phyloP scores from a whole-genome alignment of 2,113 vertebrate genomes.

The Canis aureus region DNA sequence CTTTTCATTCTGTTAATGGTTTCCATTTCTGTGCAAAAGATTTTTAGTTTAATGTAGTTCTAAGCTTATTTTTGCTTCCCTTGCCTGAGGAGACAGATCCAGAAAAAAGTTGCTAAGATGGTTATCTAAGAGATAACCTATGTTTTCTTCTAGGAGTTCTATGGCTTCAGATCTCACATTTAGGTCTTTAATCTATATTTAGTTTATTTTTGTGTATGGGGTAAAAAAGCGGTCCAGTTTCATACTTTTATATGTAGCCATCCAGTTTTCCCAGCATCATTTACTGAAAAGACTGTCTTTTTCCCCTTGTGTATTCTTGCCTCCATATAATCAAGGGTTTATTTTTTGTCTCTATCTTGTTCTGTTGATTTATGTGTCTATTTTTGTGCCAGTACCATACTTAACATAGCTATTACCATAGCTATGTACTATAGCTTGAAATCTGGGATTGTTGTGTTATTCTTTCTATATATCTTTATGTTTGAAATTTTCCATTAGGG shows the following conservation, averaged over 20 bases:
- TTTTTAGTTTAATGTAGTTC: not conserved
- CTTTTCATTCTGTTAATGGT: not conserved
- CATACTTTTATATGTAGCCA: not conserved
- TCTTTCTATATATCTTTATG: not conserved
- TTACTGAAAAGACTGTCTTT: not conserved
- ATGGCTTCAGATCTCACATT: not conserved
- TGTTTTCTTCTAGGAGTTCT: not conserved
- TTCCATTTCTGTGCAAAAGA: not conserved
- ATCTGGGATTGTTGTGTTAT: not conserved
- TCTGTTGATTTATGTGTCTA: not conserved
- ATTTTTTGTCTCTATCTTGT: not conserved
- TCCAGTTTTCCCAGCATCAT: not conserved
- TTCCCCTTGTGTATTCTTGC: not conserved
- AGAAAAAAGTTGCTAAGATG: not conserved
- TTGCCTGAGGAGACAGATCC: not conserved
- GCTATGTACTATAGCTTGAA: not conserved
- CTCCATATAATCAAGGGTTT: not conserved
- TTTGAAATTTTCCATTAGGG: not conserved
- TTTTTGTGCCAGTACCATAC: not conserved
- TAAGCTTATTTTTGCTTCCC: not conserved
- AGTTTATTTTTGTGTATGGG: not conserved
- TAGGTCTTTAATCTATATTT: not conserved
- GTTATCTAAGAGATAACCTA: not conserved
- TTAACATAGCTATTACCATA: no score
- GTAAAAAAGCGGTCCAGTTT: not conserved